Evolutionary conservation across 2,113 vertebrate species (phyloP), one percentile per base, ranked within the genome.

Genomic region (Eretmochelys imbricata): DNA sequence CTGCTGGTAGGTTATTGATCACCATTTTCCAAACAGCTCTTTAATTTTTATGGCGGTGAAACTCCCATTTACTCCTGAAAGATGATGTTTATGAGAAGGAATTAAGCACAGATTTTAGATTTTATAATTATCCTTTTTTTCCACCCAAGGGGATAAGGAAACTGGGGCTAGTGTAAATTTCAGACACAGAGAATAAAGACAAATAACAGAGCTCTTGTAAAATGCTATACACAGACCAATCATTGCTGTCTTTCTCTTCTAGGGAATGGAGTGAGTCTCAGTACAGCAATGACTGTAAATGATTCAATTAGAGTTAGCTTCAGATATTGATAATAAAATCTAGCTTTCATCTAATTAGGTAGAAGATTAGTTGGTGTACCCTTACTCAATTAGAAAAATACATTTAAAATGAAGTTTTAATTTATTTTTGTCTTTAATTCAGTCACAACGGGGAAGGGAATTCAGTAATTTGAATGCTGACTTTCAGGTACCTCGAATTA

Each of bases 361-460:
- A 59, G 86, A 88, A 78, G 10, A n/a, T 81, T 72, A 82, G 88
- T 91, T 82, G 88, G 22, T 62, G 81, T 89, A 85, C 84, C 89
- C 89, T 86, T 88, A 54, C 84, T 86, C 90, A 72, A 62, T 91
- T 93, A 94, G 92, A 79, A 90, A 89, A 93, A 91, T 65, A 57
- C 84, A 84, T 95, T 91, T 93, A 13, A 94, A 89, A 84, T 89
- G 72, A 82, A 90, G 84, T 59, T 94, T 84, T 79, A 91, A 83
- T 93, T 88, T 93, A 86, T 90, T 93, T 91, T 76, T 84, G 90
- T 54, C 51, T 82, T 84, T 55, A 17, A 51, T 87, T 80, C 27
- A 3, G 0, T 53, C 1, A 1, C 1, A 16, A 4, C 50, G 93
- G 83, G 38, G 25, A 49, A 59, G 48, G 35, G 16, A 19, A 1